Base-by-base conservation (phyloP, 2,888 invertebrate species). In the Euplexia lucipara region DNA sequence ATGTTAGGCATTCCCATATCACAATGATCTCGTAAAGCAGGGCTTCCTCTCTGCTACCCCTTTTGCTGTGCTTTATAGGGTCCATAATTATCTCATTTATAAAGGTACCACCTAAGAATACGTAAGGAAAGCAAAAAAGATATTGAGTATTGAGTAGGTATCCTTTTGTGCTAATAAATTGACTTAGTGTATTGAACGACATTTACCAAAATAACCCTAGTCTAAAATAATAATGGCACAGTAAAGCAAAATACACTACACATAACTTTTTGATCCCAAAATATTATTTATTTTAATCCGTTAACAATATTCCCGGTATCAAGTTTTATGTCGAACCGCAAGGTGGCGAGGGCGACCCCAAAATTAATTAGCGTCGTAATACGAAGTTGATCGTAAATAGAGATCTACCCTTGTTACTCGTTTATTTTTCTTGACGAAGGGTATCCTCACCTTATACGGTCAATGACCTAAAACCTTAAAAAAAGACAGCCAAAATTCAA, bases 301-400 rank as follows among this genome's bases (percentile, higher is more conserved):
- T 70, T 53, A 48, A 54, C 45, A 58, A 61, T 72, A 64, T 73
- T 60, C 48, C 34, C n/a, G 39, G 59, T 74, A 62, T 76, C 75
- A 62, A 45, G 54, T 80, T 75, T 60, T 41, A 52, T 65, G 45
- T 14, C 35, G 41, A 59, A 39, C 54, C 26, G 12, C 69, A 73
- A 60, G 65, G 63, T 58, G n/a, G n/a, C n/a, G 32, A 16, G 9
- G 22, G 45, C 60, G 53, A 72, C 64, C 76, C 75, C 58, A 61
- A 72, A 77, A 80, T 75, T 78, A 82, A 83, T 83, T 80, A 75
- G 70, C 70, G 60, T 76, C 48, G 83, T 75, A 78, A 75, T 75
- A 81, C 62, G 75, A 78, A 76, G 75, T 73, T 71, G 66, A 75
- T 77, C 69, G 73, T 80, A 80, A 83, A 80, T 81, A 78, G 73